Evolutionary conservation across 2,113 vertebrate genomes (phyloP).

Genomic region (Carlito syrichta): DNA sequence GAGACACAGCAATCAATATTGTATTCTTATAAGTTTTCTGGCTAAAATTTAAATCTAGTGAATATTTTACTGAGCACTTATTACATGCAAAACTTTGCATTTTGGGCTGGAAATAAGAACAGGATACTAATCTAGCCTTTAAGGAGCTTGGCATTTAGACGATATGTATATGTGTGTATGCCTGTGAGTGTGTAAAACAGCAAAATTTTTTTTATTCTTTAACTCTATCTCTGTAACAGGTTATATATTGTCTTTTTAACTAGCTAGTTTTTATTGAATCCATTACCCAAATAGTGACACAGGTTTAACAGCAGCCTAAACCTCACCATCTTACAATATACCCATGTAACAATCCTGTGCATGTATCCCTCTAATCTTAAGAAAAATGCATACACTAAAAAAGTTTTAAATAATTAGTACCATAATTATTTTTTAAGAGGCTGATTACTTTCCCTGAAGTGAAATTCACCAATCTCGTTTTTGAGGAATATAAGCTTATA

Average conservation of each 20-base stretch:
- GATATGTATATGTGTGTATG: neutral
- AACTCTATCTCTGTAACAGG: too few species aligned
- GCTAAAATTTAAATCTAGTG: neutral
- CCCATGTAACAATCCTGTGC: too few species aligned
- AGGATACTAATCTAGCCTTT: neutral
- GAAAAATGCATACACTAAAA: too few species aligned
- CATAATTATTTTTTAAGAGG: slow-evolving; percentile 2
- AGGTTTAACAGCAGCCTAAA: too few species aligned
- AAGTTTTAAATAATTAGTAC: neutral
- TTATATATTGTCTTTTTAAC: slow-evolving; percentile 2
- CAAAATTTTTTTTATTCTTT: neutral
- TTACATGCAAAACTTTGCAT: neutral
- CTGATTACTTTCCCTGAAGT: neutral
- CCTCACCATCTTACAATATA: too few species aligned
- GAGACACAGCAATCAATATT: neutral
- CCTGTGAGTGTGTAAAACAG: neutral
- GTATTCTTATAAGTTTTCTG: neutral
- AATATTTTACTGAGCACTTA: neutral
- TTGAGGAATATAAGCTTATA: neutral
- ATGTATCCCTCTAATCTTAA: too few species aligned
- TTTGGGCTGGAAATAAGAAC: neutral
- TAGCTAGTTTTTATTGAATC: neutral
- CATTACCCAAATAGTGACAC: too few species aligned
- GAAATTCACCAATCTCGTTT: neutral
- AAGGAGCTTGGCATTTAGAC: neutral